Conservation (phyloP, 2,797 vertebrate genomes). For the Anas bahamensis region DNA sequence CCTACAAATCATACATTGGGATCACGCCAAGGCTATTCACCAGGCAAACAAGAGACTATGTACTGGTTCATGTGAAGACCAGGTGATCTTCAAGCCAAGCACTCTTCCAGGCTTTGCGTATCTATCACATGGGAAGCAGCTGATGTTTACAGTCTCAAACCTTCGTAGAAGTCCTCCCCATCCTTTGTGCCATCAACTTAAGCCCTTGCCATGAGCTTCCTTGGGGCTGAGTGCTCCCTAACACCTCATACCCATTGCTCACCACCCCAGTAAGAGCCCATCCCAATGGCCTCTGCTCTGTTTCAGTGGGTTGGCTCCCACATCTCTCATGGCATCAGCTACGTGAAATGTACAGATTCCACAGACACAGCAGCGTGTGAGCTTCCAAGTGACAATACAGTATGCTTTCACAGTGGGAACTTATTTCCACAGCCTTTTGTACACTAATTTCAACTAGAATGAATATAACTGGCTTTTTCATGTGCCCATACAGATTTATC, state of each 20-base stretch:
- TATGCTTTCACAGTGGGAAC: neutral
- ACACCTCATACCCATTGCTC: fast-evolving
- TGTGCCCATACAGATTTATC: neutral
- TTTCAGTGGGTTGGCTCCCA: neutral
- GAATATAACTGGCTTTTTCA: neutral
- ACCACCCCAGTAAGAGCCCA: fast-evolving
- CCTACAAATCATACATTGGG: neutral
- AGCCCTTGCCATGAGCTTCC: neutral
- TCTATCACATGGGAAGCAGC: neutral
- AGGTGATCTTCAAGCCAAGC: neutral
- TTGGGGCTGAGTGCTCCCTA: neutral
- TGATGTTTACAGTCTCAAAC: neutral
- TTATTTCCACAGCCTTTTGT: neutral
- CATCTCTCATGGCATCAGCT: neutral
- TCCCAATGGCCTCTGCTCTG: neutral
- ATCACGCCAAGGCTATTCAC: neutral
- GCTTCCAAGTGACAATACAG: neutral
- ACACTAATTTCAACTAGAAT: neutral
- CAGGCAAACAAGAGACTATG: neutral
- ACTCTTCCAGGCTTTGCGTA: neutral
- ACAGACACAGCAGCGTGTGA: neutral
- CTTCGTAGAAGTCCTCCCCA: neutral
- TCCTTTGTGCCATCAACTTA: neutral
- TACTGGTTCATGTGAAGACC: neutral
- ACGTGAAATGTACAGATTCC: neutral